Conservation (phyloP, 2,797 vertebrate genomes). For the Chelonia mydas region DNA sequence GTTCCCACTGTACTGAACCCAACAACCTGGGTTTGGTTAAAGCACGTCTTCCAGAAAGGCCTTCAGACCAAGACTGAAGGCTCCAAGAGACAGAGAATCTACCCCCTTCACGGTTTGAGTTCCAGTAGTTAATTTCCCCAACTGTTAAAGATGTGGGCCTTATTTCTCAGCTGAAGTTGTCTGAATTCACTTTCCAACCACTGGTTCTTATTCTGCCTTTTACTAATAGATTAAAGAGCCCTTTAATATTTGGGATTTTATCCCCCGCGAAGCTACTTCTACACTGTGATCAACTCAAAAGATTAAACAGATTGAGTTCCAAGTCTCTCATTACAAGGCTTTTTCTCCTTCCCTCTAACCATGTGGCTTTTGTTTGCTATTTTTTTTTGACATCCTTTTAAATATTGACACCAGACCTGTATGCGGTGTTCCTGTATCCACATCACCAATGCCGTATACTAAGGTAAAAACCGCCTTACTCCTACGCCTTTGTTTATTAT, state of each 20-base stretch:
- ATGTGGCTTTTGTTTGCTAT: not conserved
- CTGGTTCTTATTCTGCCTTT: not conserved
- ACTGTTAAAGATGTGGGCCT: not conserved
- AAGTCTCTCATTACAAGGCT: not conserved
- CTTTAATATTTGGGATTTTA: not conserved
- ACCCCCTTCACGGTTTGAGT: not conserved
- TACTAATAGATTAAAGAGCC: not conserved
- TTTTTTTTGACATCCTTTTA: not conserved
- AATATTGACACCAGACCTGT: not conserved
- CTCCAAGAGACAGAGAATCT: not conserved
- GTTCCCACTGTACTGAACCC: too few relatives aligned
- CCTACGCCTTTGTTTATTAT: not conserved
- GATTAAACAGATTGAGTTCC: not conserved
- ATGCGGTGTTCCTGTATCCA: not conserved
- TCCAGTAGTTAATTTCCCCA: not conserved
- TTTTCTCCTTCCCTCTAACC: not conserved
- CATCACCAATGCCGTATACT: not conserved
- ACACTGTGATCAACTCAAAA: not conserved
- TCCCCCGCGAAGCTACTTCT: not conserved
- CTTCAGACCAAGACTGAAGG: not conserved
- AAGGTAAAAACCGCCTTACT: not conserved
- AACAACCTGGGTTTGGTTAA: not conserved
- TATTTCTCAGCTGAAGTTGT: not conserved
- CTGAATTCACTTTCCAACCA: not conserved
- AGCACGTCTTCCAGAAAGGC: not conserved